Percentiles rank a stretch among this genome's conserved stretches.
phyloP scores from a whole-genome alignment of 1,140 invertebrate species.

The Brachionus manjavacas region DNA sequence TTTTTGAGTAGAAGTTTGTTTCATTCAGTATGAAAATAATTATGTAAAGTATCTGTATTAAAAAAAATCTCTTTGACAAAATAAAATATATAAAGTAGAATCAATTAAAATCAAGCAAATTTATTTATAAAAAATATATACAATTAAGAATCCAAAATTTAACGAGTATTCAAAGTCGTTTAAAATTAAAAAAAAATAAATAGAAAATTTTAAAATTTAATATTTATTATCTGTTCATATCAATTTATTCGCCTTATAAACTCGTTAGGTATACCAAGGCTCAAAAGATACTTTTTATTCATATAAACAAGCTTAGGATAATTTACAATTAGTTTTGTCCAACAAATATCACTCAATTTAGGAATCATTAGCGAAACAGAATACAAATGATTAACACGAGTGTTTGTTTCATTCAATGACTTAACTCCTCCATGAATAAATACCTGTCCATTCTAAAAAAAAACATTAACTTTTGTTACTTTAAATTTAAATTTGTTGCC shows the following conservation, averaged over 20 bases:
- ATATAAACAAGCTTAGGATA: constrained; percentile 32
- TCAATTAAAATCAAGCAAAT: background rate
- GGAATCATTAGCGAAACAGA: constrained; percentile 4
- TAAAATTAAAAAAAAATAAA: background rate
- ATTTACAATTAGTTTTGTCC: constrained; percentile 23
- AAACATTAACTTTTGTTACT: background rate
- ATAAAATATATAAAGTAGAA: background rate
- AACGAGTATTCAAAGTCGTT: background rate
- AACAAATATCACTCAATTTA: constrained; percentile 20
- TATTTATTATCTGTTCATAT: background rate
- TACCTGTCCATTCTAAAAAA: constrained; percentile 30
- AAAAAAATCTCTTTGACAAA: no score
- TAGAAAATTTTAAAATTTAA: background rate
- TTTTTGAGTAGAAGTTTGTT: no score
- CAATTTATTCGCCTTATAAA: constrained; percentile 13
- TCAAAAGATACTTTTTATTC: constrained; percentile 9
- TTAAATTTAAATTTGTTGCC: background rate
- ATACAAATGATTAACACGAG: constrained; percentile 27
- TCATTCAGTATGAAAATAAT: no score
- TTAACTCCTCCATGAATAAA: constrained; percentile 40
- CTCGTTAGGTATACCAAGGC: background rate
- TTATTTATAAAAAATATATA: background rate
- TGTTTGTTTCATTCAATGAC: background rate
- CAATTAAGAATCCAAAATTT: background rate
- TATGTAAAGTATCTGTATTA: no score